Conservation (phyloP, 2,797 vertebrate genomes). For the Falco biarmicus region DNA sequence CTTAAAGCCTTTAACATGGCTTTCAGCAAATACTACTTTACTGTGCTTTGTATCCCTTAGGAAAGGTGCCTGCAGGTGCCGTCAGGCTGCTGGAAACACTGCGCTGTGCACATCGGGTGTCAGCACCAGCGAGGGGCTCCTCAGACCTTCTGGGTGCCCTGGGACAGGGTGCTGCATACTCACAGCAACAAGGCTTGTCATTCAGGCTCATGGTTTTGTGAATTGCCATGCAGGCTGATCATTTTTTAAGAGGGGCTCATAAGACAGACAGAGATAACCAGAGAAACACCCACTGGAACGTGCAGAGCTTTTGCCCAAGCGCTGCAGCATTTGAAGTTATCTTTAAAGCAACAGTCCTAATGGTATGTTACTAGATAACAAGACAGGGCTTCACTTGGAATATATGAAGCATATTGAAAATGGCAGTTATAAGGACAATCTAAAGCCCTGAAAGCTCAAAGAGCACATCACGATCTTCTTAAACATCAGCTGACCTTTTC, state of each 20-base stretch:
- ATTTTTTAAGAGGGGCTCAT: not conserved
- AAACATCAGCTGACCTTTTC: not conserved
- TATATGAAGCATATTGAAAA: not conserved
- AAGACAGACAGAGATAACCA: not conserved
- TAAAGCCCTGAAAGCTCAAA: not conserved
- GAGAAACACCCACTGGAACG: not conserved
- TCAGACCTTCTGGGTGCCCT: not conserved
- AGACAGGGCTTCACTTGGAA: not conserved
- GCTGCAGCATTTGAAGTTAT: not conserved
- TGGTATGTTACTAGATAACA: not conserved
- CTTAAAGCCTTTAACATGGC: not conserved
- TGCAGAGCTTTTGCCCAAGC: not conserved
- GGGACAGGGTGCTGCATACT: not conserved
- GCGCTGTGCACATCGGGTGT: not conserved
- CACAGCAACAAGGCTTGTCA: not conserved
- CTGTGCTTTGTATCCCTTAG: not conserved
- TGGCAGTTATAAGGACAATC: not conserved
- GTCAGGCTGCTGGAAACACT: not conserved
- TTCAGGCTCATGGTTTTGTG: rapidly evolving
- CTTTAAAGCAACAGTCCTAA: not conserved
- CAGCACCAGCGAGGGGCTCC: not conserved
- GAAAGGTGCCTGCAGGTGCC: not conserved
- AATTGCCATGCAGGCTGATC: not conserved
- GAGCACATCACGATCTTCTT: not conserved
- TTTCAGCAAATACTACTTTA: not conserved